Base-by-base conservation (phyloP, 2,888 invertebrate genomes). In the Germaria angustata region DNA sequence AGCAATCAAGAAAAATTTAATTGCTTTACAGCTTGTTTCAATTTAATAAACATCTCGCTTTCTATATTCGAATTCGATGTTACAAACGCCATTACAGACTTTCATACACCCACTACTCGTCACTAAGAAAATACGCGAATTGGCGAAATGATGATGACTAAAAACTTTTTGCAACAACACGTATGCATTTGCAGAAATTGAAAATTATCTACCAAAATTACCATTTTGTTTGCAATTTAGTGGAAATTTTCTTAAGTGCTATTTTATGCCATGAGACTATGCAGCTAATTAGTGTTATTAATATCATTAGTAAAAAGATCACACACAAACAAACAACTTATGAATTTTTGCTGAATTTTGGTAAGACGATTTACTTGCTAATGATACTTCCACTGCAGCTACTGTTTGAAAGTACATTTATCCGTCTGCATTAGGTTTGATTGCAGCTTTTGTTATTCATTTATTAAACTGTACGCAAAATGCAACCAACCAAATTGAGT, bases 401-500 rank as follows among this genome's bases (percentile, higher is more conserved):
- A 44, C 39, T 80, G 57, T 22, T 55, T 73, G 8, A 36, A 44
- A 34, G 36, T 11, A 20, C 36, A 28, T 28, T 71, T 22, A 17
- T 15, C 53, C 46, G 55, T 28, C 44, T 65, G 55, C 22, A 51
- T 28, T 61, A 28, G 28, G 46, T 46, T 36, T 34, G 61, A 34
- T 44, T 65, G 66, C 66, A 57, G n/a, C 11, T 63, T 66, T 72
- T 57, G 68, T 78, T 65, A 51, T 46, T 75, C 44, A 68, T 68
- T 76, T 76, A 57, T 41, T 49, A 68, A 69, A 69, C 39, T 82
- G 86, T 88, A 88, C 88, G 89, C 88, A 87, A 88, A 86, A 88
- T 87, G 88, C 88, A 88, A 82, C 86, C 84, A 85, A 85, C 72
- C 86, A 80, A 84, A 84, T 83, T 85, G 82, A 82, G 82, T 76